Conservation (phyloP, 2,113 vertebrate genomes). For the Dromiciops gliroides region DNA sequence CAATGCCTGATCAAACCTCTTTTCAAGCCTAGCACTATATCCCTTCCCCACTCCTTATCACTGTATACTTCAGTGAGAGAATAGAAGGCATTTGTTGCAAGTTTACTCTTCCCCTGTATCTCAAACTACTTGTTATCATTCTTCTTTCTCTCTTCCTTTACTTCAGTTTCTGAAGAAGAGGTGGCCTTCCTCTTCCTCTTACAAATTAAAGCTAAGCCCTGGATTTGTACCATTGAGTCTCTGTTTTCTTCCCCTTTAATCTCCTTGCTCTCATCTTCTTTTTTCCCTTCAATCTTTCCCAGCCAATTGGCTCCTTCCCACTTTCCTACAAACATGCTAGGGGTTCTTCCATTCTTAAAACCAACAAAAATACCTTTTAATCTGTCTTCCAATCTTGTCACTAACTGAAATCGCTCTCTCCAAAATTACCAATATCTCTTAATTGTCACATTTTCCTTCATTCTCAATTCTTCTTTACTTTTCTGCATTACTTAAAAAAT, state of each 20-base stretch:
- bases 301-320: neutral
- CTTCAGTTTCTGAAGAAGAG: neutral
- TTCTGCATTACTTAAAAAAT: neutral
- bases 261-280: neutral
- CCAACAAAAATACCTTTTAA: neutral
- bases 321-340: neutral
- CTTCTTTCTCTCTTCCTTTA: neutral
- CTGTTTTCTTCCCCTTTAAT: neutral
- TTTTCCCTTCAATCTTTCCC: neutral
- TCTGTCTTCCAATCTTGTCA: neutral
- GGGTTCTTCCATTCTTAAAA: neutral
- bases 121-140: neutral
- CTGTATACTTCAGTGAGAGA: neutral
- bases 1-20: neutral
- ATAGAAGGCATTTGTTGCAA: neutral
- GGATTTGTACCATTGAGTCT: neutral
- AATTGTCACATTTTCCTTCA: neutral
- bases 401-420: neutral
- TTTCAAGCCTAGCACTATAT: neutral
- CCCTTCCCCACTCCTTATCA: neutral
- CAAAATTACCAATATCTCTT: neutral
- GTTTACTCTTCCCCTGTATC: neutral
- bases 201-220: neutral
- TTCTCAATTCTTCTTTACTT: neutral
- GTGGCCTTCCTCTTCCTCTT: neutral